Evolutionary conservation across 2,113 vertebrate species (phyloP), one percentile per base, ranked within the genome.

Genomic region (Hucho hucho): DNA sequence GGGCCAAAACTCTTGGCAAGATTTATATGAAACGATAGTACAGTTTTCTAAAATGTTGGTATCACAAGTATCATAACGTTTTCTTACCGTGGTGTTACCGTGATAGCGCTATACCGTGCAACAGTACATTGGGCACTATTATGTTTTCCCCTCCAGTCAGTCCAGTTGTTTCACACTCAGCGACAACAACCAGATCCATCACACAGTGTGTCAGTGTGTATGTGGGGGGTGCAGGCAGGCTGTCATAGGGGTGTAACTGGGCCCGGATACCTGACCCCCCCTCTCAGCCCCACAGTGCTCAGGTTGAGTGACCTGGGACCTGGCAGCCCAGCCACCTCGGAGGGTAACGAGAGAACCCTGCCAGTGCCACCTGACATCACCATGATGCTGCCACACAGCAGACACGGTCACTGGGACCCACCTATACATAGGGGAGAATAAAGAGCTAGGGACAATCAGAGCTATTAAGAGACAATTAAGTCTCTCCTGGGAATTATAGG

Each of bases 301-400:
- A 70, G 81, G 53, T 71, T 53, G 26, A 53, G 74, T 29, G 64
- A 73, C 71, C 26, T 32, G 78, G 47, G 13, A 49, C 47, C 49
- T 64, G 75, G 46, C 24, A 59, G 78, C 22, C 20, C 28, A 70
- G 61, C 37, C 69, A 72, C 58, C 47, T 14, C 63, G 58, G 69
- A 66, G 22, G 63, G 83, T 84, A 86, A 83, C 84, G 74, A 82
- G 82, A 87, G 84, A 46, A 64, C 63, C 58, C 47, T 7, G 29
- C 32, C 65, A 0, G n/a, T 56, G 47, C 73, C 66, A 64, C 65
- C 26, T 76, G 76, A 81, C 72, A 75, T 86, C 77, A 74, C 49
- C 6, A 6, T 83, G 76, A 78, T 37, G 68, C 70, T 73, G 18
- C 77, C 11, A 71, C 53, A 70, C 59, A 71, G 25, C 4, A 7